Evolutionary conservation across 2,888 invertebrate species (phyloP).

Genomic region (Therioaphis trifolii): DNA sequence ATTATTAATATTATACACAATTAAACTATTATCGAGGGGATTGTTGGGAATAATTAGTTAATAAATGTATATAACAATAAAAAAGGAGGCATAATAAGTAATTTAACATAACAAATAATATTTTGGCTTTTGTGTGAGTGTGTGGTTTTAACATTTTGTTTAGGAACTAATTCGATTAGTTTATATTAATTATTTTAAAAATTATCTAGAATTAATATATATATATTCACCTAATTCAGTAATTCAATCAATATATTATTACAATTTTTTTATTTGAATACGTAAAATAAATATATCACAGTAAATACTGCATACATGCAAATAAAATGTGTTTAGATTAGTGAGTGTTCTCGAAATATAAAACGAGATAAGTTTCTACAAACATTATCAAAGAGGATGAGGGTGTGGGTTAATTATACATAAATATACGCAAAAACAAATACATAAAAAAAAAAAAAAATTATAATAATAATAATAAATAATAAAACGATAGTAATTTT

Average conservation of each 20-base stretch:
- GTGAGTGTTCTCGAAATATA: conserved; percentile 37
- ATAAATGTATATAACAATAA: conserved; percentile 22
- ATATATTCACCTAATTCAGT: conserved; percentile 21
- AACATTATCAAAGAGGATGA: conserved; percentile 36
- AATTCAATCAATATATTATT: conserved; percentile 32
- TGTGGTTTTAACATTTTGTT: conserved; percentile 30
- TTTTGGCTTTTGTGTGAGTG: conserved; percentile 17
- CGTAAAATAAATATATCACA: conserved; percentile 60
- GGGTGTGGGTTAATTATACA: conserved; percentile 35
- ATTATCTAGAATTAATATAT: conserved; percentile 53
- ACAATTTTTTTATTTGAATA: conserved; percentile 33
- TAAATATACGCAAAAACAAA: conserved; percentile 13
- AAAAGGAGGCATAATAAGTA: conserved; percentile 11
- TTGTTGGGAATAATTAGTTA: neutral
- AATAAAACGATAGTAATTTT: conserved; percentile 43
- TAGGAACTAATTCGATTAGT: conserved; percentile 61
- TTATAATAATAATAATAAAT: conserved; percentile 27
- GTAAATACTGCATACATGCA: conserved; percentile 61
- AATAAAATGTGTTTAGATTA: conserved; percentile 51
- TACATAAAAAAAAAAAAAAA: conserved; percentile 40
- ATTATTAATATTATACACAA: conserved; percentile 32
- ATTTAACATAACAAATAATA: conserved; percentile 15
- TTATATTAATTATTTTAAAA: conserved; percentile 44
- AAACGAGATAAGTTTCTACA: conserved; percentile 40
- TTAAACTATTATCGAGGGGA: conserved; percentile 27